Evolutionary conservation across 2,888 invertebrate species (phyloP), one percentile per base, ranked within the genome.

Genomic region (Drosophila histrio): DNA sequence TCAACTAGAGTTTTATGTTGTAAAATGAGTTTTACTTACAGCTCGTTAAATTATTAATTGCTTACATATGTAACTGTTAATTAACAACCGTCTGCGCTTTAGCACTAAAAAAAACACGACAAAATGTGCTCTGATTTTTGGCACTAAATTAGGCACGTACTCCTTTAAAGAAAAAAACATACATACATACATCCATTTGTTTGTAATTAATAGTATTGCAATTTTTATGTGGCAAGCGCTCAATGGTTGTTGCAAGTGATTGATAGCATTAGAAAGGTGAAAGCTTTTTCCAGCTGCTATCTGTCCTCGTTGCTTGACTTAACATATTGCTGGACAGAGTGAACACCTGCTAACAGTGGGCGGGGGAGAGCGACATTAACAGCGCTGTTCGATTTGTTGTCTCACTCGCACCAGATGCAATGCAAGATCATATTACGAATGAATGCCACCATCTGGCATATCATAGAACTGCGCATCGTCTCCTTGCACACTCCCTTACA

Each of bases 211-310:
- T 52, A 44, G 52, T 36, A 26, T 36, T 67, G 66, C 58, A 24
- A 67, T 34, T 50, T 50, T 54, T 47, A 52, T 64, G 38, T 53
- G 58, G 47, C 43, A 50, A 28, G 22, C 52, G 66, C 39, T 57
- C 22, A 66, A 52, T 46, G 32, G 24, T 34, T 52, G n/a, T 46
- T 15, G 46, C 34, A 34, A 50, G 15, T 75, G 72, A 72, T 75
- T 75, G 71, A 59, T 59, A 32, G 63, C 70, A 63, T 70, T 69
- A 63, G 72, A 70, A 72, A 72, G 76, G 76, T 71, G 72, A 72
- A 72, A 76, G 72, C 75, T 63, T 52, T 26, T 13, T 7, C 28
- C 50, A 58, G 49, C 49, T 39, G 38, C 50, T 62, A 26, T 13
- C 32, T 63, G 64, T 63, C 32, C 21, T 43, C 19, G 11, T 32